Conservation (phyloP, 1,140 invertebrate genomes). For the Formica selysi region DNA sequence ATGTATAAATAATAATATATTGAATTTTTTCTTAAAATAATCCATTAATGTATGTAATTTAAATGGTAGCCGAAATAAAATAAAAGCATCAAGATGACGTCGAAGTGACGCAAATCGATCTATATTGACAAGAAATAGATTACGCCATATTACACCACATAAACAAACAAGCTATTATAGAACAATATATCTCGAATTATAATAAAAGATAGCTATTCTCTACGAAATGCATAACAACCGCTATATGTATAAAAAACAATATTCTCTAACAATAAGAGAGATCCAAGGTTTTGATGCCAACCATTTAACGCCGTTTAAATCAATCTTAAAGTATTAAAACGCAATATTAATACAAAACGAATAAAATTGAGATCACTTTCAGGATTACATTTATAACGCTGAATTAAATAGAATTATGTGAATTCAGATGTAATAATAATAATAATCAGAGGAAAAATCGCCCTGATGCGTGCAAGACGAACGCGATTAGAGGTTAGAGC, state of each 20-base stretch:
- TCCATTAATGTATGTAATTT: background rate
- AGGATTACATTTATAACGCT: background rate
- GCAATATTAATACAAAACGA: background rate
- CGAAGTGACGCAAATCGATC: background rate
- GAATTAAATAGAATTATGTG: background rate
- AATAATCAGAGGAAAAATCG: slow-evolving; percentile 32
- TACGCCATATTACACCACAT: slow-evolving; percentile 18
- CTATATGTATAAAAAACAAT: background rate
- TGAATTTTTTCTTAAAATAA: background rate
- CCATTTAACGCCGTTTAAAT: background rate
- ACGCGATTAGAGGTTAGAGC: slow-evolving; percentile 23
- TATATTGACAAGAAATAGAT: background rate
- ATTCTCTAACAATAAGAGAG: background rate
- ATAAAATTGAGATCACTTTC: background rate
- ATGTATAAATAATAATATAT: background rate
- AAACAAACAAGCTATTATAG: background rate
- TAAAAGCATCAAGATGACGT: background rate
- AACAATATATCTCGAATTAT: slow-evolving; percentile 2
- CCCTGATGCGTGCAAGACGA: background rate
- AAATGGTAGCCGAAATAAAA: background rate
- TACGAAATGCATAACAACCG: background rate
- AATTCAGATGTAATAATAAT: background rate
- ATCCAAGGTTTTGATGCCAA: background rate
- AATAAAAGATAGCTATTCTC: background rate
- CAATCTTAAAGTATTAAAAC: background rate